Conservation (phyloP, 2,888 invertebrate genomes). For the Chymomyza caudatula region DNA sequence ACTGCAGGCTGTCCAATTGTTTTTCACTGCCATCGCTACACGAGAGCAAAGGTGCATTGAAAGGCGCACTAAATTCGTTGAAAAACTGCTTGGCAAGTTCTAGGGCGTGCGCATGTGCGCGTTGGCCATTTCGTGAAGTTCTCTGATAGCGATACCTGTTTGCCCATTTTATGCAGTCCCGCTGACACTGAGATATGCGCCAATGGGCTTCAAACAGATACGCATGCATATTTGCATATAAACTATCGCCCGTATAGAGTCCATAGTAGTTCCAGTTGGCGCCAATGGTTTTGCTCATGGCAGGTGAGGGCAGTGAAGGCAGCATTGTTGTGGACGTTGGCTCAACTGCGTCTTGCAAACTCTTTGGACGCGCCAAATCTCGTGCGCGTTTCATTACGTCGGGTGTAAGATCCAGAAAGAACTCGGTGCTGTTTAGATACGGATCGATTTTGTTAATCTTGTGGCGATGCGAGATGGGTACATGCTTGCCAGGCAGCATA, state of each 20-base stretch:
- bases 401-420: conserved; percentile 87
- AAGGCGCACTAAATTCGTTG: conserved; percentile 63
- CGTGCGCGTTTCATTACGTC: conserved; percentile 77
- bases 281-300: conserved; percentile 78
- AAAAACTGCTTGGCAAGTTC: conserved; percentile 77
- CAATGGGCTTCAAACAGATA: conserved; percentile 91
- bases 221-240: conserved; percentile 89
- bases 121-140: conserved; percentile 64
- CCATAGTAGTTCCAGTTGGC: conserved; percentile 81
- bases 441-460: conserved; percentile 85
- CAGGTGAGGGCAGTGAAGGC: conserved; percentile 66
- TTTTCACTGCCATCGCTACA: conserved; percentile 67
- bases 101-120: conserved; percentile 63
- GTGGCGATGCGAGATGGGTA: conserved; percentile 85
- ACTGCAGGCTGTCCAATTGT: conserved; percentile 82
- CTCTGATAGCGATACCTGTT: conserved; percentile 85
- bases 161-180: conserved; percentile 88
- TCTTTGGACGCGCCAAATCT: conserved; percentile 73
- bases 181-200: conserved; percentile 85
- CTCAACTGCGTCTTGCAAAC: conserved; percentile 52
- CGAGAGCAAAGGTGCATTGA: conserved; percentile 2
- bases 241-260: conserved; percentile 81
- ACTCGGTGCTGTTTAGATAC: conserved; percentile 86
- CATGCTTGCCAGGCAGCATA: conserved; percentile 88
- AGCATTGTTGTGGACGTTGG: conserved; percentile 29